These are phyloP conservation scores for Sceloporus tristichus DNA, from an alignment of 2,113 vertebrate species.

Conservation along the genomic window DNA sequence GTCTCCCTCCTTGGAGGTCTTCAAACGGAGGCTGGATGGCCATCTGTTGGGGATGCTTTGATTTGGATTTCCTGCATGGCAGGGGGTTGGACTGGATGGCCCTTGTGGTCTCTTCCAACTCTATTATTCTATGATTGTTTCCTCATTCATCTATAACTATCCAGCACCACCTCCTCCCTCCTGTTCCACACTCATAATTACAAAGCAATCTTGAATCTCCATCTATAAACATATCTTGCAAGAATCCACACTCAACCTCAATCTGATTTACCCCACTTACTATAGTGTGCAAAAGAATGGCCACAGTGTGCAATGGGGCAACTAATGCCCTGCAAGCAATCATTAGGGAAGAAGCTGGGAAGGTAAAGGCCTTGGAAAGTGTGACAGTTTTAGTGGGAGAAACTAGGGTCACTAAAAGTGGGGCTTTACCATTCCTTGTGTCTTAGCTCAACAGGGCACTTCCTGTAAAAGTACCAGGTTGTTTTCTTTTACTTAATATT, in stretches of 20 bases:
- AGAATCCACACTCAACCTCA: background rate
- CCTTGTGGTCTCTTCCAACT: no score
- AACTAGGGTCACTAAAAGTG: no score
- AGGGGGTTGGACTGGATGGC: no score
- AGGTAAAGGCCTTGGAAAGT: background rate
- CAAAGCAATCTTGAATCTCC: background rate
- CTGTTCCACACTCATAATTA: background rate
- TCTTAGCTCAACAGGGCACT: no score
- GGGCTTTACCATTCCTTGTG: no score
- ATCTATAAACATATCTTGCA: background rate
- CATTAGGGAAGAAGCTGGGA: background rate
- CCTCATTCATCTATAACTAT: background rate
- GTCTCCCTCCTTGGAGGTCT: no score
- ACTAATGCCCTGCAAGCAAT: background rate
- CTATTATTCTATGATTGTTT: no score
- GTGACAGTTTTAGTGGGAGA: background rate
- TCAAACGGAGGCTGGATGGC: no score
- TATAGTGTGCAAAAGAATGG: background rate
- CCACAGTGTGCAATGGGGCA: background rate
- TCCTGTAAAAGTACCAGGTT: no score
- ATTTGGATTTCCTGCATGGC: no score
- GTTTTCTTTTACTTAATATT: background rate
- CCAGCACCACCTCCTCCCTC: no score
- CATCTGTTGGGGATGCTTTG: no score
- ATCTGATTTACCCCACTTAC: background rate